Evolutionary conservation across 2,113 vertebrate species (phyloP).

Genomic region (Nesospiza acunhae): DNA sequence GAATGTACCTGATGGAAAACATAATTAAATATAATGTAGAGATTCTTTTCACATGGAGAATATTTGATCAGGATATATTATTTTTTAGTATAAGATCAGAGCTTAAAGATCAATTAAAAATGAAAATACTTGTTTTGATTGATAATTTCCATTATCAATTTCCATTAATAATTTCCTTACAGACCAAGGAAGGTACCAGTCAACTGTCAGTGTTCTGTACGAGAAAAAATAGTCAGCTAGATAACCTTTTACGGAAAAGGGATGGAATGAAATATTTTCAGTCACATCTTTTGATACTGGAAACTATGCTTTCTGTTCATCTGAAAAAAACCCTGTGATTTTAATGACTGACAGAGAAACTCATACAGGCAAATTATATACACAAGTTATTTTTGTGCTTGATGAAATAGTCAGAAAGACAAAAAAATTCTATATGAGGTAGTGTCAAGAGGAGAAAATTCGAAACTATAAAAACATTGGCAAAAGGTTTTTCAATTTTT

Average conservation of each 20-base stretch:
- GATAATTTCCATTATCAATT: background rate
- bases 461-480: background rate
- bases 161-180: background rate
- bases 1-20: background rate
- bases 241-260: background rate
- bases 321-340: background rate
- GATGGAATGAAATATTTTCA: background rate
- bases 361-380: background rate
- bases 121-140: background rate
- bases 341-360: background rate
- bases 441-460: background rate
- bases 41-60: background rate
- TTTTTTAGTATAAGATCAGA: background rate
- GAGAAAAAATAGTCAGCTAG: background rate
- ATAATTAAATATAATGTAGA: background rate
- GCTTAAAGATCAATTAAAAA: background rate
- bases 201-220: background rate
- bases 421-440: background rate
- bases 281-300: background rate
- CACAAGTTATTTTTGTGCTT: background rate
- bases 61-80: background rate
- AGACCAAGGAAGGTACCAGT: background rate
- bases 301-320: background rate
- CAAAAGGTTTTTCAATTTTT: background rate
- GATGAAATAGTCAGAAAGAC: background rate